These are phyloP conservation scores for Ammospiza maritima DNA, from an alignment of 2,797 vertebrate species.

Conservation along the genomic window DNA sequence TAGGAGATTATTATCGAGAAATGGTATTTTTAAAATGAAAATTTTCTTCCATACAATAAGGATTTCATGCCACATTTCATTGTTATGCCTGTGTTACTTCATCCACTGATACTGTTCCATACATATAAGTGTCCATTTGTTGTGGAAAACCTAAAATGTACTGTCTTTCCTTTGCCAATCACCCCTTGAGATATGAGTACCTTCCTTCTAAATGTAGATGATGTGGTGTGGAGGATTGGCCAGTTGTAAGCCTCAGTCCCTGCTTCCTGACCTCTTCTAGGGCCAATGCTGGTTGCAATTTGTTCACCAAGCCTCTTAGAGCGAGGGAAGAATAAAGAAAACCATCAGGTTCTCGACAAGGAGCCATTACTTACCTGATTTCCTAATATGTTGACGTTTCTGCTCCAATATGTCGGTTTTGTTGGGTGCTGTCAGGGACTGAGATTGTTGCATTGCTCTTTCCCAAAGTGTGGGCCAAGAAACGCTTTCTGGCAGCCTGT, in stretches of 20 bases:
- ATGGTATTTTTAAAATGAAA: neutral
- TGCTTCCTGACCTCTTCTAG: neutral
- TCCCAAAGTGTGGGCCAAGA: neutral
- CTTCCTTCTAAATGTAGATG: neutral
- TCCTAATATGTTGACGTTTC: neutral
- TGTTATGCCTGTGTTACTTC: neutral
- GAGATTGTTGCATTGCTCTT: neutral
- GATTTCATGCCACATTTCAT: neutral
- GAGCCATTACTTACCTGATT: neutral
- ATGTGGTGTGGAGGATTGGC: rapidly evolving
- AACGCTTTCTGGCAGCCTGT: neutral
- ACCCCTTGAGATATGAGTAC: neutral
- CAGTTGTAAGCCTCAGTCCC: neutral
- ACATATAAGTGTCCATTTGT: neutral
- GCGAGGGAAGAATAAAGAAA: neutral
- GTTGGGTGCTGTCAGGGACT: neutral
- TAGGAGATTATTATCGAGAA: neutral
- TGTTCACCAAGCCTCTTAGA: neutral
- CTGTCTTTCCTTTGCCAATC: neutral
- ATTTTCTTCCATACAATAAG: neutral
- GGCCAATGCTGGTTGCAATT: neutral
- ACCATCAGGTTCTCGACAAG: neutral
- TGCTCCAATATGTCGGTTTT: neutral
- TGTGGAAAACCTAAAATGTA: neutral
- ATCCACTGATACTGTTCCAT: neutral